Evolutionary conservation across 2,797 vertebrate species (phyloP).

Genomic region (Coilia nasus): DNA sequence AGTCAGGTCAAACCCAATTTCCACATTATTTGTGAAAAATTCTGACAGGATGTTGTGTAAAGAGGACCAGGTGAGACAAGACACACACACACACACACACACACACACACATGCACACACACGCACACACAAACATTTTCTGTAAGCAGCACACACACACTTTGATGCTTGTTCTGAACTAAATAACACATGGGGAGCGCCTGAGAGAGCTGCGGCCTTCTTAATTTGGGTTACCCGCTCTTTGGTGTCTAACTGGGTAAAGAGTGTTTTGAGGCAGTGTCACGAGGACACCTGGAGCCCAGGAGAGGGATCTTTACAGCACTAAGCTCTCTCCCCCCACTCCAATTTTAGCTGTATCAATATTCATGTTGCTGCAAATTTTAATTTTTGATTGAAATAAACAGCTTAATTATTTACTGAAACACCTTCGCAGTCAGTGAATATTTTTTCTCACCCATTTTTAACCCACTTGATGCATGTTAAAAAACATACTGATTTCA

Average conservation of each 20-base stretch:
- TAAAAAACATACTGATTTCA: not conserved
- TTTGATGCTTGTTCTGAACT: not conserved
- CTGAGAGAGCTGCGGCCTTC: not conserved
- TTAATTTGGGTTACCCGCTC: constrained; percentile 13
- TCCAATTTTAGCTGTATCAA: not conserved
- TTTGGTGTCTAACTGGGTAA: not conserved
- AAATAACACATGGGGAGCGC: not conserved
- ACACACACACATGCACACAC: no score
- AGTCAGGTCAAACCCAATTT: not conserved
- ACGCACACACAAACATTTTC: no score
- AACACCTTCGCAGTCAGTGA: constrained; percentile 10
- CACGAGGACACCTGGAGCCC: constrained; percentile 8
- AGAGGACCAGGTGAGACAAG: not conserved
- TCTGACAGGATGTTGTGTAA: not conserved
- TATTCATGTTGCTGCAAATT: not conserved
- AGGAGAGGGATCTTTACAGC: constrained; percentile 8
- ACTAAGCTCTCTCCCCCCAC: not conserved
- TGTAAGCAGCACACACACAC: not conserved
- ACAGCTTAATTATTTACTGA: constrained; percentile 19
- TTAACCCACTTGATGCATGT: not conserved
- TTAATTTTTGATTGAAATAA: constrained; percentile 25
- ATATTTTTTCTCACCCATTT: not conserved
- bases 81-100: not conserved
- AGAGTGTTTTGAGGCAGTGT: constrained; percentile 5
- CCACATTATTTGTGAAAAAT: not conserved